Evolutionary conservation across 2,113 vertebrate genomes (phyloP).

Genomic region (Vulpes vulpes): DNA sequence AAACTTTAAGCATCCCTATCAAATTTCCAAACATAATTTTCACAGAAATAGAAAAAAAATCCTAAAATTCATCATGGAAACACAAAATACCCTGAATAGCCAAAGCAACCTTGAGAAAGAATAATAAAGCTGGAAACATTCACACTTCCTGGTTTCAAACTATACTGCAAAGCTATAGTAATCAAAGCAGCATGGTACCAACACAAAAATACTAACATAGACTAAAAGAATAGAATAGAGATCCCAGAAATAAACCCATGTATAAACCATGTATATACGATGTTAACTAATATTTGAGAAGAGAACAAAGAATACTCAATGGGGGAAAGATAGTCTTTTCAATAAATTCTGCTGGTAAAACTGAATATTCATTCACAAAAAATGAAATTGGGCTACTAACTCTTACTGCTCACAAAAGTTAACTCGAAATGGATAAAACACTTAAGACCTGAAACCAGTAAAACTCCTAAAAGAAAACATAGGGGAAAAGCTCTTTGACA

Average conservation of each 20-base stretch:
- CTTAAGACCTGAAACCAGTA: not conserved
- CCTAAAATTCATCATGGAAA: not conserved
- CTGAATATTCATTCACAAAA: not conserved
- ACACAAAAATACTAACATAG: not conserved
- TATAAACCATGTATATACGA: not conserved
- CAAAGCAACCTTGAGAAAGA: not conserved
- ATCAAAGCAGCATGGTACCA: not conserved
- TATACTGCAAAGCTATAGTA: slow-evolving; percentile 3
- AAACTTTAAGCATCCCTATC: not conserved
- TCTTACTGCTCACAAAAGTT: not conserved
- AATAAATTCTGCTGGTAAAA: slow-evolving; percentile 1
- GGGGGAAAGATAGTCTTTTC: not conserved
- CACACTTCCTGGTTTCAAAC: not conserved
- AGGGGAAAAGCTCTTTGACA: not conserved
- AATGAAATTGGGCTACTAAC: not conserved
- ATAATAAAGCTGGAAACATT: not conserved
- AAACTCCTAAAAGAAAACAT: not conserved
- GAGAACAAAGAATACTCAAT: not conserved
- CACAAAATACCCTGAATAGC: not conserved
- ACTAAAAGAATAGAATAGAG: not conserved
- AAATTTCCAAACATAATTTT: not conserved
- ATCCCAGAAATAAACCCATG: not conserved
- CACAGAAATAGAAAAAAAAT: slow-evolving; percentile 16
- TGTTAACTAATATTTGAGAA: not conserved
- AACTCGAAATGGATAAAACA: slow-evolving; percentile 24